These are phyloP conservation scores for Thymelicus acteon DNA, from an alignment of 2,888 invertebrate genomes.

Conservation along the genomic window DNA sequence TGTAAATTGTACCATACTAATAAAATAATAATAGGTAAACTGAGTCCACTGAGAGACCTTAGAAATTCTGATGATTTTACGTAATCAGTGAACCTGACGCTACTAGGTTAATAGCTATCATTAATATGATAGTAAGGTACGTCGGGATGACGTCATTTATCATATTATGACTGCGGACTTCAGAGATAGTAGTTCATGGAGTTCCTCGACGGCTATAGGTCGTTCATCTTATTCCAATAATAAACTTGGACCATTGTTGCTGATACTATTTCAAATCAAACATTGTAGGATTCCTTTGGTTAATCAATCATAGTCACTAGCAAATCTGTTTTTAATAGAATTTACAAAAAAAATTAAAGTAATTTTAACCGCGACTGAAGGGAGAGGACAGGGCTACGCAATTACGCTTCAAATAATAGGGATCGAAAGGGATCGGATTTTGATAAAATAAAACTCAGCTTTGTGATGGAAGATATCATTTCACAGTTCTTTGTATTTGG, in stretches of 20 bases:
- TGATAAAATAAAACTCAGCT: no score
- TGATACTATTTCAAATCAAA: slow-evolving; percentile 10
- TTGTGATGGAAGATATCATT: no score
- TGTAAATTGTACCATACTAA: no score
- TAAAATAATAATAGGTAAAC: no score
- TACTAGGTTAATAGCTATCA: not conserved
- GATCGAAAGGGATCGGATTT: no score
- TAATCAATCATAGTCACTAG: slow-evolving; percentile 6
- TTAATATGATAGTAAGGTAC: not conserved
- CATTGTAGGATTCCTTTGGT: slow-evolving; percentile 6
- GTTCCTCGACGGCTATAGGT: slow-evolving; percentile 5
- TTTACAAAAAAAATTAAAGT: not conserved
- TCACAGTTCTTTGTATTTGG: no score
- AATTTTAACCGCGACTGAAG: not conserved
- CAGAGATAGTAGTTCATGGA: slow-evolving; percentile 4
- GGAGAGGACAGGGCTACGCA: not conserved
- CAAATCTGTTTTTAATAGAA: slow-evolving; percentile 5
- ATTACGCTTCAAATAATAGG: not conserved
- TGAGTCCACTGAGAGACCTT: not conserved
- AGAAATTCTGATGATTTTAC: not conserved
- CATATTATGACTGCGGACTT: slow-evolving; percentile 5
- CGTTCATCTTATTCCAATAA: slow-evolving; percentile 13
- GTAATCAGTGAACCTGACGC: slow-evolving; percentile 7
- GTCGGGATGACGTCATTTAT: slow-evolving; percentile 1
- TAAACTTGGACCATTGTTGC: slow-evolving; percentile 13